Conservation (phyloP, 2,888 invertebrate genomes). For the Lottia gigantea region DNA sequence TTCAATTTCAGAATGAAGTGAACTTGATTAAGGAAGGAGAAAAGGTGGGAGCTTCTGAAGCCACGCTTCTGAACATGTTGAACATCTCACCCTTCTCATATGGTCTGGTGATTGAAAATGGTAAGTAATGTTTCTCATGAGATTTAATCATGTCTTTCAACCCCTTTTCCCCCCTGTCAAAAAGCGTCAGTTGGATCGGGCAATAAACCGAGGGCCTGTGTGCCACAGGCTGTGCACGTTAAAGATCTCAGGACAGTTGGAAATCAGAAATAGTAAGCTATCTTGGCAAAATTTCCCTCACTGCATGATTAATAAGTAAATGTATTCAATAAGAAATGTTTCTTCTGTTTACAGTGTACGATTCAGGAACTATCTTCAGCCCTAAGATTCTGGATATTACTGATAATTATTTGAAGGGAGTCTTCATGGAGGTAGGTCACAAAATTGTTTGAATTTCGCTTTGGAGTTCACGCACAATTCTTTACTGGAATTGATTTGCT, state of each 20-base stretch:
- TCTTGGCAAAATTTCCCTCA: too few species aligned
- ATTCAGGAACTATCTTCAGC: constrained; percentile 97
- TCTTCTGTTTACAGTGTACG: constrained; percentile 78
- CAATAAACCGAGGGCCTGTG: too few species aligned
- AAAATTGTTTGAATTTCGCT: too few species aligned
- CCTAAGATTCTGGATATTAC: constrained; percentile 98
- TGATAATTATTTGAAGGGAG: constrained; percentile 90
- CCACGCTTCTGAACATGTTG: constrained; percentile 98
- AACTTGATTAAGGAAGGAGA: constrained; percentile 83
- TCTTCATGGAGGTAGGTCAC: constrained; percentile 79
- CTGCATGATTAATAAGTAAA: too few species aligned
- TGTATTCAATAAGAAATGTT: constrained; percentile 72
- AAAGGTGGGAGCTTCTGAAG: constrained; percentile 98
- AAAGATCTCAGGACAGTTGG: too few species aligned
- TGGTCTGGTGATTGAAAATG: constrained; percentile 85
- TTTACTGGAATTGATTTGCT: too few species aligned
- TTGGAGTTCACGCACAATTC: too few species aligned
- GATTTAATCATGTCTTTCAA: too few species aligned
- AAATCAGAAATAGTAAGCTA: too few species aligned
- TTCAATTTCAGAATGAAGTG: constrained; percentile 71
- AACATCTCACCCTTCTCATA: constrained; percentile 99
- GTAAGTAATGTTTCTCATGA: constrained; percentile 71
- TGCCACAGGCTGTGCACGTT: too few species aligned
- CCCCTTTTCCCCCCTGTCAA: too few species aligned
- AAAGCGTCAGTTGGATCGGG: too few species aligned